These are phyloP conservation scores for Tipula lateralis DNA, from an alignment of 2,888 invertebrate species.

Conservation along the genomic window DNA sequence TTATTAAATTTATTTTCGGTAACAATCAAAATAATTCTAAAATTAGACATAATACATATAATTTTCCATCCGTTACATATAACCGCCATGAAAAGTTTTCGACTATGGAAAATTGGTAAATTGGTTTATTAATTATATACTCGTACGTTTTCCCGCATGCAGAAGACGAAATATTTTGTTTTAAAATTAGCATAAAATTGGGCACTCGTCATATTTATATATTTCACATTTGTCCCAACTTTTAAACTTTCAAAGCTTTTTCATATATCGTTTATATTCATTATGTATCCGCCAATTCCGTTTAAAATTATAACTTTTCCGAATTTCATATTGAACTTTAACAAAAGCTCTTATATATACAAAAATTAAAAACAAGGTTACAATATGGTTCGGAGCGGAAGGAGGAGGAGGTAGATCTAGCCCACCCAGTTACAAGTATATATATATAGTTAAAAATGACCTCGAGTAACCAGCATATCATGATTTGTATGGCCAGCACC, in stretches of 20 bases:
- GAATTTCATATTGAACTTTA: background rate
- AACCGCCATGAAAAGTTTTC: too few relatives aligned
- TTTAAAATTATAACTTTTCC: background rate
- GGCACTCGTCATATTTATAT: too few relatives aligned
- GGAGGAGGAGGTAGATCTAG: background rate
- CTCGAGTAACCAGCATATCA: background rate
- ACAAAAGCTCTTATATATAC: background rate
- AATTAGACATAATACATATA: too few relatives aligned
- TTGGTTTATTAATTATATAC: too few relatives aligned
- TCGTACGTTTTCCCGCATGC: too few relatives aligned
- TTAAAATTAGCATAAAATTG: too few relatives aligned
- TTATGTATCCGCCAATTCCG: background rate
- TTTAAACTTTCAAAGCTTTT: background rate
- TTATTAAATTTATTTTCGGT: too few relatives aligned
- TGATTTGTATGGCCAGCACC: background rate
- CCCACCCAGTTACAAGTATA: background rate
- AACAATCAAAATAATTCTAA: too few relatives aligned
- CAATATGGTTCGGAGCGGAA: background rate
- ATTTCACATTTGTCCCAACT: too few relatives aligned
- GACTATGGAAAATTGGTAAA: too few relatives aligned
- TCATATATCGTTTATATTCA: background rate
- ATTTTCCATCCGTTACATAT: too few relatives aligned
- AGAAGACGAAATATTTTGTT: too few relatives aligned
- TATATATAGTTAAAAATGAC: background rate
- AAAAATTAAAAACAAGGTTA: background rate